Conservation (phyloP, 2,888 invertebrate species). For the Microdon myrmicae region DNA sequence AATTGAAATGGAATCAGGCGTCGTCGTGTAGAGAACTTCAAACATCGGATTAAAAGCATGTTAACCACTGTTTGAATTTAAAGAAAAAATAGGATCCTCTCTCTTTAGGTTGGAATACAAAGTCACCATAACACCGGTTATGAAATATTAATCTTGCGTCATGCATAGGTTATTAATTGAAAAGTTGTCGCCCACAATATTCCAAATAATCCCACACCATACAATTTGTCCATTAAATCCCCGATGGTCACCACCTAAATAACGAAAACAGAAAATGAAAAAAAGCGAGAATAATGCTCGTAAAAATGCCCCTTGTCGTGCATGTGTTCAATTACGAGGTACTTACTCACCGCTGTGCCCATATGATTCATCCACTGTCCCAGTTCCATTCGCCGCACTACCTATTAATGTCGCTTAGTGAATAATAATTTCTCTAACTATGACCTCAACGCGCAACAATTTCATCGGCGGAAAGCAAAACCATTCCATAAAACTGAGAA, state of each 20-base stretch:
- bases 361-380: neutral
- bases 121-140: no score
- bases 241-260: no score
- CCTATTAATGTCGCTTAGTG: conserved; percentile 34
- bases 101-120: no score
- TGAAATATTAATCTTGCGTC: no score
- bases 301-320: conserved; percentile 23
- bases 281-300: conserved; percentile 34
- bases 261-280: neutral
- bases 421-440: conserved; percentile 51
- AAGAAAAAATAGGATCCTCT: no score
- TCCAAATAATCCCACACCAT: no score
- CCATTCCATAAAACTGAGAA: conserved; percentile 40
- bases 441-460: conserved; percentile 29
- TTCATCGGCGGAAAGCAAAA: conserved; percentile 40
- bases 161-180: no score
- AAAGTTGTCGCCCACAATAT: no score
- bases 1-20: conserved; percentile 42
- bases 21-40: no score
- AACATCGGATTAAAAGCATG: no score
- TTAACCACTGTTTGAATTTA: no score
- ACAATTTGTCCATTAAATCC: no score
- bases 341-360: conserved; percentile 10
- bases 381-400: conserved; percentile 1
- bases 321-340: conserved; percentile 20